Percentiles rank a stretch among this genome's conserved stretches.
These are phyloP conservation scores for Sparidentex hasta DNA, from an alignment of 2,797 vertebrate species.

Conservation along the genomic window DNA sequence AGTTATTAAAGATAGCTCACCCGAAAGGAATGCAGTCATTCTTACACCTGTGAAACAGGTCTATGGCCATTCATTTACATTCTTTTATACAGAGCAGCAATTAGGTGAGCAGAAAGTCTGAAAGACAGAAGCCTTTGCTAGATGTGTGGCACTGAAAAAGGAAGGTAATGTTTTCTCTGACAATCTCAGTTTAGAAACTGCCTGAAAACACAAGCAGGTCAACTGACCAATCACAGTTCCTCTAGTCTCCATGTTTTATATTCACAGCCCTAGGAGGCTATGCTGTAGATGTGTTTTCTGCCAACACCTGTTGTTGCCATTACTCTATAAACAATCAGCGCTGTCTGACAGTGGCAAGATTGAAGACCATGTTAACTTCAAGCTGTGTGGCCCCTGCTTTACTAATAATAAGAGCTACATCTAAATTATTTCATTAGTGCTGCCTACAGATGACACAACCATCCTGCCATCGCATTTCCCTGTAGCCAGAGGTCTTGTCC, in stretches of 20 bases:
- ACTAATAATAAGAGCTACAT: neutral
- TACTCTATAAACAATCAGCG: neutral
- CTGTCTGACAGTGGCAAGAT: neutral
- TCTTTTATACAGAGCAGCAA: neutral
- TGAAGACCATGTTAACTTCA: neutral
- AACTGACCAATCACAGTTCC: neutral
- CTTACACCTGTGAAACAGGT: neutral
- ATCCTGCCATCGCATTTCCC: neutral
- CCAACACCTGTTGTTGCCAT: slow-evolving; percentile 11
- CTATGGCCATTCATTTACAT: neutral
- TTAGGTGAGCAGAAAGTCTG: neutral
- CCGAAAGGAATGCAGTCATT: neutral
- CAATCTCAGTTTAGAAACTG: neutral
- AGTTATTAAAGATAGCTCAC: neutral
- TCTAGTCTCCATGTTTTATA: neutral
- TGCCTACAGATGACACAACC: neutral
- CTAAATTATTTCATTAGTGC: neutral
- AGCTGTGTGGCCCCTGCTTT: neutral
- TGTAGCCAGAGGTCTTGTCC: neutral
- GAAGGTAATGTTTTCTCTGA: neutral
- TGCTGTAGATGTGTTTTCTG: neutral
- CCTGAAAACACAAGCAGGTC: neutral
- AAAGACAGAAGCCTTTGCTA: neutral
- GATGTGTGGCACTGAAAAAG: neutral
- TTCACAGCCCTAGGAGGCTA: neutral